Evolutionary conservation across 2,888 invertebrate species (phyloP).

Genomic region (Macrosiphum euphorbiae): DNA sequence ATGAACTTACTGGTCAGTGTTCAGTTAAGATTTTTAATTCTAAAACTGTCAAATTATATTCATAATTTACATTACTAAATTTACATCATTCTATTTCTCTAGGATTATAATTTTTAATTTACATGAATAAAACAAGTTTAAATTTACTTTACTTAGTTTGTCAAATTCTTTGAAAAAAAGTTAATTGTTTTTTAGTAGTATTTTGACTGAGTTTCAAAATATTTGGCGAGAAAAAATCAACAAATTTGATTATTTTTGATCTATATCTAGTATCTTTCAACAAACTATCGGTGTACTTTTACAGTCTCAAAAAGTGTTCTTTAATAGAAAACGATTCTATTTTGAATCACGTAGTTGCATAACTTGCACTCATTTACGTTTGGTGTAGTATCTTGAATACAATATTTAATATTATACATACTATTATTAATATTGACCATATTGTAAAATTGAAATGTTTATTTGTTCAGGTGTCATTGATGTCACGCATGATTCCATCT

Average conservation of each 20-base stretch:
- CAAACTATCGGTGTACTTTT: background rate
- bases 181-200: too few species aligned
- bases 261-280: background rate
- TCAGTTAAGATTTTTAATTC: too few species aligned
- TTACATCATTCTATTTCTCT: too few species aligned
- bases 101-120: too few species aligned
- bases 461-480: constrained; percentile 83
- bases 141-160: too few species aligned
- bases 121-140: too few species aligned
- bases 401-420: background rate
- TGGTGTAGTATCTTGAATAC: background rate
- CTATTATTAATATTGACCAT: background rate
- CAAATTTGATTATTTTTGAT: background rate
- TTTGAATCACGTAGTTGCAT: background rate
- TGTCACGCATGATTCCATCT: constrained; percentile 91
- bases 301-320: background rate
- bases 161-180: too few species aligned
- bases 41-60: too few species aligned
- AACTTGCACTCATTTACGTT: background rate
- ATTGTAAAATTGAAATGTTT: background rate
- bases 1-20: too few species aligned
- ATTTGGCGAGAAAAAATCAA: background rate
- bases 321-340: background rate
- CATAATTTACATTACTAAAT: too few species aligned
- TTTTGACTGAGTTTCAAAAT: too few species aligned